Evolutionary conservation across 2,888 invertebrate species (phyloP).

Genomic region (Epistrophe grossulariae): DNA sequence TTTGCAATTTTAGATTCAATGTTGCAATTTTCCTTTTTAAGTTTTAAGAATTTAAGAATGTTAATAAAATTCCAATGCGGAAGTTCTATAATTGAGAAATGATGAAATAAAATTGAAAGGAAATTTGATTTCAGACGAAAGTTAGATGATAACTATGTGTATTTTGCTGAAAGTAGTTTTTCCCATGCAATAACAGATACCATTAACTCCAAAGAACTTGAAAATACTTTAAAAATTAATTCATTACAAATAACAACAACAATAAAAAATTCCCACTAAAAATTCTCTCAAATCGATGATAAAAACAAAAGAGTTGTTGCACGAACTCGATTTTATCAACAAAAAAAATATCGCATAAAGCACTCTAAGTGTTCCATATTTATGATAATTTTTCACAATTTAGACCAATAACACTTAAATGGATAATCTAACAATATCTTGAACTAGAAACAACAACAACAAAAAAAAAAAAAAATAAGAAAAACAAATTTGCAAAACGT

Average conservation of each 20-base stretch:
- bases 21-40: background rate
- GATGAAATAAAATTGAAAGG: background rate
- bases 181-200: background rate
- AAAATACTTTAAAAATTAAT: background rate
- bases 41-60: too few species aligned
- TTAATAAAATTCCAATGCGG: background rate
- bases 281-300: background rate
- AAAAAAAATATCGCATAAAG: slow-evolving; percentile 18
- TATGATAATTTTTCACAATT: slow-evolving; percentile 40
- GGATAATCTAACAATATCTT: slow-evolving; percentile 51
- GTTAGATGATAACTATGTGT: too few species aligned
- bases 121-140: background rate
- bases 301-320: slow-evolving; percentile 45
- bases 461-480: slow-evolving; percentile 7
- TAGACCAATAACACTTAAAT: slow-evolving; percentile 54
- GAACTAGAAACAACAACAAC: slow-evolving; percentile 27
- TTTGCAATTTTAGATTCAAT: background rate
- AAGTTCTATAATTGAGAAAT: background rate
- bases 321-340: slow-evolving; percentile 36
- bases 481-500: slow-evolving; percentile 46
- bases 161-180: background rate
- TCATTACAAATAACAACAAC: background rate
- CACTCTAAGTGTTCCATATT: slow-evolving; percentile 28
- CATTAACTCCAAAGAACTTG: background rate
- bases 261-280: background rate